A percentile compares a stretch with the other conserved stretches of the same genome.
phyloP scores from a whole-genome alignment of 2,888 invertebrate genomes.

The Ormyrus thymus region DNA sequence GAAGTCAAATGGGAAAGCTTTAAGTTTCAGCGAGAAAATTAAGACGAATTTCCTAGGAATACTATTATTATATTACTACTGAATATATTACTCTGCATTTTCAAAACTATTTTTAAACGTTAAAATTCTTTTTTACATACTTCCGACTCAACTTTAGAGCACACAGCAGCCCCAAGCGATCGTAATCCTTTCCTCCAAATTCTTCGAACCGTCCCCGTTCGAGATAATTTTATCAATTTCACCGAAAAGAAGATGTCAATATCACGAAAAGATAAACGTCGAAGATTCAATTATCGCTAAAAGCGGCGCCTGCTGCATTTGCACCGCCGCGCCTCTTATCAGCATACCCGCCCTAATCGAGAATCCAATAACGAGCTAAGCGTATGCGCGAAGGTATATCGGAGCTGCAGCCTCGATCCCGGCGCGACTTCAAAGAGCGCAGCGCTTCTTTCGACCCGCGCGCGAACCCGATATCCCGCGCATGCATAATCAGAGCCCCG shows the following conservation, averaged over 20 bases:
- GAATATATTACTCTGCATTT: background rate
- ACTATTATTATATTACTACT: too few species aligned
- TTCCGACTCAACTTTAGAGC: too few species aligned
- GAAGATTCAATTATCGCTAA: background rate
- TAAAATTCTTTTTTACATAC: background rate
- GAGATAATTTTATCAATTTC: too few species aligned
- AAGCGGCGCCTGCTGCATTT: background rate
- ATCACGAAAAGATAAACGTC: too few species aligned
- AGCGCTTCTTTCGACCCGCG: conserved; percentile 20
- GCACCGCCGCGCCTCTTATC: conserved; percentile 7
- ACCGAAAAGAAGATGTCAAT: too few species aligned
- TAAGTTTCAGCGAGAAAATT: conserved; percentile 20
- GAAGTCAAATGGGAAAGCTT: conserved; percentile 24
- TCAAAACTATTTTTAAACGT: background rate
- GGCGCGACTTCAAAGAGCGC: conserved; percentile 27
- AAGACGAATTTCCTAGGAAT: background rate
- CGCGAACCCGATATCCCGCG: background rate
- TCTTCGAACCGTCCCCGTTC: too few species aligned
- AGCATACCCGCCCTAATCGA: conserved; percentile 7
- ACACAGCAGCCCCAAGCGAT: too few species aligned
- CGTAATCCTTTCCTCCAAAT: too few species aligned
- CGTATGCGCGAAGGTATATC: conserved; percentile 20
- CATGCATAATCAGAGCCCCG: background rate
- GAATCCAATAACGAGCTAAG: conserved; percentile 35
- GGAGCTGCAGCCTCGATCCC: background rate